Evolutionary conservation across 2,797 vertebrate genomes (phyloP).

Genomic region (Periparus ater): DNA sequence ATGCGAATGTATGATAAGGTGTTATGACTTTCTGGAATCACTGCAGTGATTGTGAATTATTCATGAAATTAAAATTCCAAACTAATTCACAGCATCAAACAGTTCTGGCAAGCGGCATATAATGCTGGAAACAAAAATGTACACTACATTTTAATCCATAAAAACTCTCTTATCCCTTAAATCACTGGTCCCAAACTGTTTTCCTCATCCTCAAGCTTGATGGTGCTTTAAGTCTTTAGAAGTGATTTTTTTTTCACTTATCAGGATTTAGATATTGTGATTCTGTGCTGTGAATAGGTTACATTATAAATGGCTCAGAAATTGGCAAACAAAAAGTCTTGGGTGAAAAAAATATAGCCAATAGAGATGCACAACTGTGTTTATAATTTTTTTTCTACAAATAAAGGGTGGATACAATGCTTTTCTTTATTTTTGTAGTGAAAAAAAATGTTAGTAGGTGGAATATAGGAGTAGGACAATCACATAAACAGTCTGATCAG

Average conservation of each 20-base stretch:
- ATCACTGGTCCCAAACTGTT: background rate
- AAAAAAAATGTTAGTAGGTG: background rate
- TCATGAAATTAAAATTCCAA: constrained; percentile 55
- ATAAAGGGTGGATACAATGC: background rate
- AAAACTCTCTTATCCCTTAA: background rate
- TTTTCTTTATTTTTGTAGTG: background rate
- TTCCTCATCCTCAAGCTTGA: background rate
- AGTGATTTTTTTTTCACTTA: background rate
- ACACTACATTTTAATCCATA: background rate
- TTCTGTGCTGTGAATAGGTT: background rate
- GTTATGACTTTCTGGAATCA: constrained; percentile 39
- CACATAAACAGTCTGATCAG: background rate
- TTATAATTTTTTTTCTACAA: background rate
- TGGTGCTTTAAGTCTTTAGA: background rate
- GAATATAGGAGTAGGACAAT: background rate
- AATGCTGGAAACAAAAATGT: background rate
- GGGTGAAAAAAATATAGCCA: background rate
- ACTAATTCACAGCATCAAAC: constrained; percentile 39
- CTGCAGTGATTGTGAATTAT: constrained; percentile 47
- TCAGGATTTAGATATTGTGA: background rate
- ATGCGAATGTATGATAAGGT: constrained; percentile 21
- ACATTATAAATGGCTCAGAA: background rate
- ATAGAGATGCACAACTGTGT: background rate
- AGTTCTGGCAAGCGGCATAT: background rate
- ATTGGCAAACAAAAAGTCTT: background rate